phyloP scores from a whole-genome alignment of 2,113 vertebrate genomes.

The Misgurnus mizolepis region DNA sequence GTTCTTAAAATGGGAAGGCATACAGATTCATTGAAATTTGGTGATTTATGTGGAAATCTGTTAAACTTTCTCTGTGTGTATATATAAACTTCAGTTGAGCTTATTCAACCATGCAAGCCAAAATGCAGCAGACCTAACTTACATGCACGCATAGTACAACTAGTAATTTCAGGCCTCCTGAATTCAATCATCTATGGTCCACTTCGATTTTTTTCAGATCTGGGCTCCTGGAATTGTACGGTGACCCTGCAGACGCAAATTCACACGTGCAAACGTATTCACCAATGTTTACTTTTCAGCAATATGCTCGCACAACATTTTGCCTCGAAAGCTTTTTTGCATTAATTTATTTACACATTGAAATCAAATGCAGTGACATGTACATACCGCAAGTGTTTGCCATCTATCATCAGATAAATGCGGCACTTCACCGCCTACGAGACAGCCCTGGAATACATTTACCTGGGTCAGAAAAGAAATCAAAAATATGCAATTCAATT shows the following conservation, averaged over 20 bases:
- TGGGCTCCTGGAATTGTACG: too few species aligned
- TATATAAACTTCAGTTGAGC: too few species aligned
- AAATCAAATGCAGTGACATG: slow-evolving; percentile 15
- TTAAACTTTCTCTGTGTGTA: too few species aligned
- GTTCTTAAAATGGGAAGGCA: too few species aligned
- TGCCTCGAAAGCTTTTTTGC: slow-evolving; percentile 20
- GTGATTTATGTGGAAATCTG: too few species aligned
- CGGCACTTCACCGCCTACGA: slow-evolving; percentile 17
- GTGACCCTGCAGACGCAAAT: too few species aligned
- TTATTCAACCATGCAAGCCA: background rate
- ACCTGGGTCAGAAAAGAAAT: slow-evolving; percentile 38
- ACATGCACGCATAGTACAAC: background rate
- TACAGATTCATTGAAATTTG: too few species aligned
- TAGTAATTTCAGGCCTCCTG: too few species aligned
- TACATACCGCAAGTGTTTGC: slow-evolving; percentile 13
- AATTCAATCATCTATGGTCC: too few species aligned
- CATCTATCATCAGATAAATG: slow-evolving; percentile 36
- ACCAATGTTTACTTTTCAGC: slow-evolving; percentile 5
- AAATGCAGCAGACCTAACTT: background rate
- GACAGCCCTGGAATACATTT: slow-evolving; percentile 34
- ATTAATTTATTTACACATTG: slow-evolving; percentile 35
- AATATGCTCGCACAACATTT: slow-evolving; percentile 23
- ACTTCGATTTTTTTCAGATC: too few species aligned
- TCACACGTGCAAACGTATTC: background rate
- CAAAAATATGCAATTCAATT: slow-evolving; percentile 34